These are phyloP conservation scores for Prochilodus magdalenae DNA, from an alignment of 2,113 vertebrate species.

Conservation along the genomic window DNA sequence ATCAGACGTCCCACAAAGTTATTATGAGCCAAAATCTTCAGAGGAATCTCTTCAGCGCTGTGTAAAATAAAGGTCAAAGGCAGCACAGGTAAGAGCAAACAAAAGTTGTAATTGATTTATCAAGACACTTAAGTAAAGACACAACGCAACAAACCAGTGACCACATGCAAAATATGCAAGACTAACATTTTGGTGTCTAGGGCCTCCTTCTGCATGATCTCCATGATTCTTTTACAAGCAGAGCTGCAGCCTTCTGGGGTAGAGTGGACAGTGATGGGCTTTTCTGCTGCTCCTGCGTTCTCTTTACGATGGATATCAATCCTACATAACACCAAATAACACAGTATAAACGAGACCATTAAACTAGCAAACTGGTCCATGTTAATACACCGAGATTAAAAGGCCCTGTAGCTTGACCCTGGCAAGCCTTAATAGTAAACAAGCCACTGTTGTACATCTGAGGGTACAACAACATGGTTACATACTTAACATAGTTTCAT, in stretches of 20 bases:
- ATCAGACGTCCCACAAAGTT: constrained; percentile 97
- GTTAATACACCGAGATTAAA: too few species aligned
- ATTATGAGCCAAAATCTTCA: constrained; percentile 98
- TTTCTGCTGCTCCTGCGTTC: constrained; percentile 96
- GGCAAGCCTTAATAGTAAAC: too few species aligned
- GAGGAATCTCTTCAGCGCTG: constrained; percentile 95
- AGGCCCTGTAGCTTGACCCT: too few species aligned
- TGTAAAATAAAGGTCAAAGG: neutral
- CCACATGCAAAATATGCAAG: too few species aligned
- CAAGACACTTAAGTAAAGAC: too few species aligned
- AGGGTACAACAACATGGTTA: too few species aligned
- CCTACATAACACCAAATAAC: constrained; percentile 69
- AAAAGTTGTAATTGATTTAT: too few species aligned
- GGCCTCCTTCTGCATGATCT: constrained; percentile 99
- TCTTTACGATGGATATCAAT: constrained; percentile 99
- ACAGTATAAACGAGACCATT: too few species aligned
- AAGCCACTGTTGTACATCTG: too few species aligned
- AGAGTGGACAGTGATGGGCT: constrained; percentile 97
- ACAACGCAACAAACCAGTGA: too few species aligned
- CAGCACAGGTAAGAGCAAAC: neutral
- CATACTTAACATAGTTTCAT: too few species aligned
- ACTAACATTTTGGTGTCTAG: constrained; percentile 98
- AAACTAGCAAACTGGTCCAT: too few species aligned
- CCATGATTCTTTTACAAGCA: constrained; percentile 95
- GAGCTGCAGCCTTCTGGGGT: constrained; percentile 94